Conservation (phyloP, 2,113 vertebrate genomes). For the Clarias magur region DNA sequence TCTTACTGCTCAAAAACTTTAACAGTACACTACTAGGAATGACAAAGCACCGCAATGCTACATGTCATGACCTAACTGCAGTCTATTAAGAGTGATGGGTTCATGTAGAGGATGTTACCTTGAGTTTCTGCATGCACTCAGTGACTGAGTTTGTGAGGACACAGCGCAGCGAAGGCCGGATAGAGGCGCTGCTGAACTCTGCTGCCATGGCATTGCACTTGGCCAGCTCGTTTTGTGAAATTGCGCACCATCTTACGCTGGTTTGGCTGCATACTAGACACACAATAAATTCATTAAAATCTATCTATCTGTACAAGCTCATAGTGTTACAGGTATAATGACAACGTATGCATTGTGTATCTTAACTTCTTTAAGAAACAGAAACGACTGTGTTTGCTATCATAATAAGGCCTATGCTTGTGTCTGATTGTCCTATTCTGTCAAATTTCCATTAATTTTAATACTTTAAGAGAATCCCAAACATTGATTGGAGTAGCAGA, state of each 20-base stretch:
- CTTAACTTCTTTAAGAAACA: not conserved
- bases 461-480: not conserved
- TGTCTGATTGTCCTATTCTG: not conserved
- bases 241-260: conserved; percentile 83
- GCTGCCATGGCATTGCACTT: conserved; percentile 84
- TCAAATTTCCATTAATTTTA: not conserved
- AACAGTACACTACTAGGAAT: not conserved
- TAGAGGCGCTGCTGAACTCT: conserved; percentile 72
- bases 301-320: not conserved
- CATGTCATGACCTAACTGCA: not conserved
- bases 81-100: not conserved
- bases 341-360: not conserved
- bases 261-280: conserved; percentile 68
- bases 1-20: not conserved
- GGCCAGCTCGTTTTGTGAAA: conserved; percentile 74
- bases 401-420: not conserved
- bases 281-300: not conserved
- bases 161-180: conserved; percentile 79
- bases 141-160: conserved; percentile 60
- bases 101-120: conserved; percentile 69
- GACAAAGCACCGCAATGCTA: not conserved
- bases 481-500: too few relatives aligned
- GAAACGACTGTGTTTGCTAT: not conserved
- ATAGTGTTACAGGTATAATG: not conserved
- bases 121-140: conserved; percentile 78